These are phyloP conservation scores for Elysia crispata DNA, from an alignment of 2,888 invertebrate species.

Conservation along the genomic window DNA sequence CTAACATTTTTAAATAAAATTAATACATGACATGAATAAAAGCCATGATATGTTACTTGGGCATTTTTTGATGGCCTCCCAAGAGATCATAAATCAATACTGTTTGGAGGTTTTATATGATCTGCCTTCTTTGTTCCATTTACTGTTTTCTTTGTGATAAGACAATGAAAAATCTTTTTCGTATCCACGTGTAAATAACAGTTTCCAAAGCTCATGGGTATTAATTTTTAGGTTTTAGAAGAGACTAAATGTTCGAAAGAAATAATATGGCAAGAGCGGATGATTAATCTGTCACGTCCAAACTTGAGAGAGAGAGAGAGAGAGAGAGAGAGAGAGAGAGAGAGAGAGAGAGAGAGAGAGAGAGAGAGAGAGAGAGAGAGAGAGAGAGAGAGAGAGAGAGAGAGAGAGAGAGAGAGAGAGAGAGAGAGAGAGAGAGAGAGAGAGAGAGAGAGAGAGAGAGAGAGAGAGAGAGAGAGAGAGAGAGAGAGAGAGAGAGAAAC, in stretches of 20 bases:
- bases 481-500: constrained; percentile 15
- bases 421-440: background rate
- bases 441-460: background rate
- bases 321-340: background rate
- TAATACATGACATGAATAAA: too few relatives aligned
- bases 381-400: constrained; percentile 15
- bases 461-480: constrained; percentile 13
- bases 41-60: too few relatives aligned
- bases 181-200: too few relatives aligned
- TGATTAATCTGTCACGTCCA: too few relatives aligned
- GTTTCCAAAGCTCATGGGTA: too few relatives aligned
- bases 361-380: constrained; percentile 26
- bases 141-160: background rate
- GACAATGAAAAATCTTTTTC: background rate
- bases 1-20: too few relatives aligned
- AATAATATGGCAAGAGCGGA: background rate
- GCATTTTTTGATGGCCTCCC: too few relatives aligned
- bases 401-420: background rate
- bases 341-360: background rate
- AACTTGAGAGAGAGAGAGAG: constrained; percentile 7
- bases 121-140: too few relatives aligned
- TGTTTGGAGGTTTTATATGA: too few relatives aligned
- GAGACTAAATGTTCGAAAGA: background rate
- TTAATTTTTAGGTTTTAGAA: too few relatives aligned
- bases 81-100: too few relatives aligned